A percentile compares a stretch with the other conserved stretches of the same genome.
phyloP scores from a whole-genome alignment of 2,888 invertebrate species.

The Mongoloraphidia duomilia region DNA sequence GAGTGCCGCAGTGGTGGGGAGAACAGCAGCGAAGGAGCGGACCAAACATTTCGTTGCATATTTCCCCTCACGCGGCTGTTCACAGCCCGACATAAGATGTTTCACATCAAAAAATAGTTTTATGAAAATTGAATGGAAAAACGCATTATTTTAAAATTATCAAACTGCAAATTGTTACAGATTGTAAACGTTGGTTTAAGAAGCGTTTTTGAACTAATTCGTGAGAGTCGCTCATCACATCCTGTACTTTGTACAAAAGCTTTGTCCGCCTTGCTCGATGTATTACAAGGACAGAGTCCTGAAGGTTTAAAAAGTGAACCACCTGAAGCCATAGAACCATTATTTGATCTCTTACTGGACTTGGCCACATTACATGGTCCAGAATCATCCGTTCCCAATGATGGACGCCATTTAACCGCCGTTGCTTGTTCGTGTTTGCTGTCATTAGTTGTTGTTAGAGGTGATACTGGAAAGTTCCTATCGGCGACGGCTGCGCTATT shows the following conservation, averaged over 20 bases:
- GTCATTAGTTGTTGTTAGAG: slow-evolving; percentile 82
- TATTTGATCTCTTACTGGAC: slow-evolving; percentile 74
- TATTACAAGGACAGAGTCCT: slow-evolving; percentile 78
- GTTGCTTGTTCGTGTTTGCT: slow-evolving; percentile 85
- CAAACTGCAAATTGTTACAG: slow-evolving; percentile 29
- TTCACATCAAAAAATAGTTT: too few relatives aligned
- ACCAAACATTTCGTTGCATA: too few relatives aligned
- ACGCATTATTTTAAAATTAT: too few relatives aligned
- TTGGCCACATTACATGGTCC: slow-evolving; percentile 58
- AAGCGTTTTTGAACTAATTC: slow-evolving; percentile 82
- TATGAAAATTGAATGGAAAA: too few relatives aligned
- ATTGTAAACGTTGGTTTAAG: slow-evolving; percentile 70
- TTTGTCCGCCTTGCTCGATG: slow-evolving; percentile 73
- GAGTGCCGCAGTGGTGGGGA: too few relatives aligned
- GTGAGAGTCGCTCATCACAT: slow-evolving; percentile 71
- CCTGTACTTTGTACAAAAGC: slow-evolving; percentile 79
- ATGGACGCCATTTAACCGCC: slow-evolving; percentile 61
- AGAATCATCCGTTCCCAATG: slow-evolving; percentile 40
- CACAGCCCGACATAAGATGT: too few relatives aligned
- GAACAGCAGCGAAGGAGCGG: too few relatives aligned
- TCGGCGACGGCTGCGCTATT: slow-evolving; percentile 75
- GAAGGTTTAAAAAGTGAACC: slow-evolving; percentile 77
- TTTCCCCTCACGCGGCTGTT: too few relatives aligned
- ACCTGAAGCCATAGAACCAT: slow-evolving; percentile 55
- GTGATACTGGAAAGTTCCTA: slow-evolving; percentile 81